These are phyloP conservation scores for Melipona bicolor DNA, from an alignment of 2,888 invertebrate genomes.

Conservation along the genomic window DNA sequence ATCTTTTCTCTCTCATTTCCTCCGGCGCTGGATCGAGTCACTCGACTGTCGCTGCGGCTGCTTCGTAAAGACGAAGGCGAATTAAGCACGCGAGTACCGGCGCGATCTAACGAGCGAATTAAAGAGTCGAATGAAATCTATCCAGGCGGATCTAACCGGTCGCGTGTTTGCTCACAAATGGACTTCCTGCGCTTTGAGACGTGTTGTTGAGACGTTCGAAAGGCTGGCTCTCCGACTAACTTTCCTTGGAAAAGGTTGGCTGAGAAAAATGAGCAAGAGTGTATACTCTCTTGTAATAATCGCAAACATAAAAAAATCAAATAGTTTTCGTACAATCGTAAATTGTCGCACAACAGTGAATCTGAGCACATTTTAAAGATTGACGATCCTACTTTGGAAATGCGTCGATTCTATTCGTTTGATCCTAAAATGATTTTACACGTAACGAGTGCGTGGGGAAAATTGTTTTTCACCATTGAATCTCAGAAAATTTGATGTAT, in stretches of 20 bases:
- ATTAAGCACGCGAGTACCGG: constrained; percentile 1
- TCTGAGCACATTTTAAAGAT: too few relatives aligned
- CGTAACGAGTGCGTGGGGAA: too few relatives aligned
- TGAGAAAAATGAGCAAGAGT: not conserved
- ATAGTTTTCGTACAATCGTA: too few relatives aligned
- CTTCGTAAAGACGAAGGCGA: constrained; percentile 7
- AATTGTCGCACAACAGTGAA: too few relatives aligned
- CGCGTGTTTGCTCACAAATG: constrained; percentile 5
- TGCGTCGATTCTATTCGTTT: too few relatives aligned
- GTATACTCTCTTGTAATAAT: not conserved
- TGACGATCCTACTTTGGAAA: too few relatives aligned
- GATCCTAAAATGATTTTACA: too few relatives aligned
- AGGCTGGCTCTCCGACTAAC: not conserved
- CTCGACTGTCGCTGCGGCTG: not conserved
- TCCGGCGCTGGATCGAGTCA: not conserved
- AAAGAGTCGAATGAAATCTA: constrained; percentile 13
- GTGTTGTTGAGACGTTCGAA: not conserved
- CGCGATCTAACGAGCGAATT: constrained; percentile 3
- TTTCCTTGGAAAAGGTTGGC: not conserved
- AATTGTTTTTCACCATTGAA: too few relatives aligned
- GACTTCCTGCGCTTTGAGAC: not conserved
- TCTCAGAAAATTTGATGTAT: too few relatives aligned
- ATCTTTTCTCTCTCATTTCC: not conserved
- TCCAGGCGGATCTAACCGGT: not conserved
- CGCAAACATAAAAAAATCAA: too few relatives aligned